Evolutionary conservation across 2,888 invertebrate species (phyloP), one percentile per base, ranked within the genome.

Genomic region (Ectemnius lituratus): DNA sequence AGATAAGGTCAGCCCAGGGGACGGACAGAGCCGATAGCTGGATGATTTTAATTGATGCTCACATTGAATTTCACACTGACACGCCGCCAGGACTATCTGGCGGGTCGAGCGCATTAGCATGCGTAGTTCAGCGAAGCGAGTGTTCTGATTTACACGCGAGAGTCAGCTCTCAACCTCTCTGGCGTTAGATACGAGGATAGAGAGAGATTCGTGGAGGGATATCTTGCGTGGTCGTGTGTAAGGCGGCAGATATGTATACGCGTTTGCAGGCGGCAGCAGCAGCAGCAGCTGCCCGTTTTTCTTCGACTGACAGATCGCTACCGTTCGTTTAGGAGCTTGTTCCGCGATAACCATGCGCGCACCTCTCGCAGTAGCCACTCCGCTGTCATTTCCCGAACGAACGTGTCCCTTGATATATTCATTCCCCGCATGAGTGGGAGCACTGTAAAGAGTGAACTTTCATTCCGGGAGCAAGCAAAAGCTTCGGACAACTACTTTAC

Each of bases 301-400:
- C 82, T 81, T 79, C 80, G 20, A 73, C 80, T 80, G 85, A 81
- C 85, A 84, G 85, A 84, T 86, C 80, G 85, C 85, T 86, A 86
- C 85, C 83, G 85, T 84, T 80, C 76, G 80, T 76, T 75, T 76
- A 76, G 80, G 79, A 85, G 81, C 84, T 79, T 79, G 77, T 79
- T 67, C 60, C 57, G 64, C 71, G 81, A 83, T 81, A 80, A 78
- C 66, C 70, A 58, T 13, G 16, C 67, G 56, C 68, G 70, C 56
- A 47, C 67, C 75, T 70, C 66, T 70, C 66, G 63, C 70, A 68
- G 76, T 75, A 66, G 73, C 70, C 62, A 69, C 74, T 75, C 60
- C 70, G 62, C 73, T 76, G 75, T 81, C 80, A 70, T 74, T 81
- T 73, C 58, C 60, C 46, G 69, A 37, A 81, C 74, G 74, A 75